These are phyloP conservation scores for Mus caroli DNA, from an alignment of 2,797 vertebrate genomes.

Conservation along the genomic window DNA sequence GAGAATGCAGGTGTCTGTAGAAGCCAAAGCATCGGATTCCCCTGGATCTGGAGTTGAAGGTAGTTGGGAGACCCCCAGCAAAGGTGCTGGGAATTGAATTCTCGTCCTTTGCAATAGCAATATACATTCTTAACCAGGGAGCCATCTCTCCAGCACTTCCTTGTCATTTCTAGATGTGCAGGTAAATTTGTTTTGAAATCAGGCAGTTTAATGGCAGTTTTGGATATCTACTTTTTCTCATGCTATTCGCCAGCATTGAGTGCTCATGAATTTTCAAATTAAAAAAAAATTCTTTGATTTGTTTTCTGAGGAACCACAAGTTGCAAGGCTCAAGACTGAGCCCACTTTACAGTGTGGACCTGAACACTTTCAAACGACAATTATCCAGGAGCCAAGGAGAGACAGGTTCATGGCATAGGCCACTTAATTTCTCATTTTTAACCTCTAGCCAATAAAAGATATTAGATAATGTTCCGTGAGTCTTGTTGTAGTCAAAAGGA, in stretches of 20 bases:
- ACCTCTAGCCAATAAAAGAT: slow-evolving; percentile 64
- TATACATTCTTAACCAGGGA: not conserved
- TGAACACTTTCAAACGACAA: slow-evolving; percentile 57
- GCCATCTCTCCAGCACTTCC: no score
- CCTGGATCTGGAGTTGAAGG: not conserved
- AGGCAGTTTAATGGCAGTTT: slow-evolving; percentile 18
- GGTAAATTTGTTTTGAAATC: slow-evolving; percentile 5
- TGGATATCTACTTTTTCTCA: slow-evolving; percentile 11
- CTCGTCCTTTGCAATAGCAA: not conserved
- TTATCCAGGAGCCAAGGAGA: slow-evolving; percentile 60
- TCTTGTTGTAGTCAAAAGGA: slow-evolving; percentile 66
- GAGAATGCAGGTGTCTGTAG: not conserved
- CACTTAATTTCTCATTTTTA: slow-evolving; percentile 71
- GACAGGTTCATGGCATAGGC: slow-evolving; percentile 5
- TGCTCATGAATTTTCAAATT: slow-evolving; percentile 56
- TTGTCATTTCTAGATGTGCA: slow-evolving; percentile 2
- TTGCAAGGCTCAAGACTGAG: slow-evolving; percentile 10
- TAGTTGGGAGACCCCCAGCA: not conserved
- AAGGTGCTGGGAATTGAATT: not conserved
- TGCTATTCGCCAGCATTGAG: slow-evolving; percentile 8
- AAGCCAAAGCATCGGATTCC: not conserved
- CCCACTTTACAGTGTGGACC: not conserved
- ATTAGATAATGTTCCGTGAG: slow-evolving; percentile 39
- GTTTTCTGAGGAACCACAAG: slow-evolving; percentile 30
- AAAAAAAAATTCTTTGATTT: slow-evolving; percentile 49